Evolutionary conservation across 1,140 invertebrate genomes (phyloP), one percentile per base, ranked within the genome.

Genomic region (Psix sp.): DNA sequence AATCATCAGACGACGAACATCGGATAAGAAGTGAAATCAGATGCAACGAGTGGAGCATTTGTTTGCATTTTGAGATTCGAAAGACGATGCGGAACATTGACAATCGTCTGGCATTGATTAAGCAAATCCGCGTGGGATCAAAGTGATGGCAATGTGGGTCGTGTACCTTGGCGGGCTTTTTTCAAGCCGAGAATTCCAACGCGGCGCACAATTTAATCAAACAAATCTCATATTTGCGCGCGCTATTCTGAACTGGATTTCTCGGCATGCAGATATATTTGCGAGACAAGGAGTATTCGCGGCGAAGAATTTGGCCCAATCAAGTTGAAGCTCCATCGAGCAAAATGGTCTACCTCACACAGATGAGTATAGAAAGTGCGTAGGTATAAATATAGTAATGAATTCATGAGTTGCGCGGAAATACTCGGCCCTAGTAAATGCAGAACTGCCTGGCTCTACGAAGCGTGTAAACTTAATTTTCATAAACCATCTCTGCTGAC

Each of bases 381-480:
- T 54, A 54, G 52, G 51, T 62, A 70, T 56, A 70, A 70, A 54
- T 62, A 70, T 56, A 70, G 62, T 70, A 70, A 70, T 60, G 66
- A 62, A 70, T 62, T 70, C 66, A 70, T 56, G 48, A 54, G 66
- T 40, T 57, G 43, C 66, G 13, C 45, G 35, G 54, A 71, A 51
- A 57, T 57, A 45, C 54, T 54, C 57, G 3, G 45, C 38, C 20
- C 48, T 48, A 45, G 35, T 45, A 72, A 59, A 71, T 57, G 59
- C 21, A 63, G 68, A 60, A 70, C 62, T 45, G 66, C 18, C 68
- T 33, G 43, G 46, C 60, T 65, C 68, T 29, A 31, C 68, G 39
- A 60, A 66, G 70, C 70, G 60, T 66, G 70, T 73, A 73, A 73
- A 73, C 70, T 72, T 72, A 72, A 72, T 72, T 72, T 72, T 65